phyloP scores from a whole-genome alignment of 2,888 invertebrate genomes.

The Phyllotreta cruciferae region DNA sequence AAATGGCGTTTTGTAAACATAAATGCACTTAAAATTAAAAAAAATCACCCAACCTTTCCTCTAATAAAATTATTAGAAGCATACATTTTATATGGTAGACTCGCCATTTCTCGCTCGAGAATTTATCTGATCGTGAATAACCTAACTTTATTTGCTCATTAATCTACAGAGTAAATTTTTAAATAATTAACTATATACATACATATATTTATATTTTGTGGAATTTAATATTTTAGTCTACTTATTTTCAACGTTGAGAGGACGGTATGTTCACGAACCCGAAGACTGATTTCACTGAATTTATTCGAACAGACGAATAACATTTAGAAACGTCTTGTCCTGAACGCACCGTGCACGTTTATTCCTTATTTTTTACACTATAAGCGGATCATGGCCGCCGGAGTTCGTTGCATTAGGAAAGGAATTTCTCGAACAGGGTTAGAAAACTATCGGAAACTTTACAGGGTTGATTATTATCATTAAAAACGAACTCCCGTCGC shows the following conservation, averaged over 20 bases:
- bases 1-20: too few species aligned
- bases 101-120: too few species aligned
- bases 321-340: too few species aligned
- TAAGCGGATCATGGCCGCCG: constrained; percentile 6
- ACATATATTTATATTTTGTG: constrained; percentile 7
- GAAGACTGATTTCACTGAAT: not conserved
- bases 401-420: constrained; percentile 18
- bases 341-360: not conserved
- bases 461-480: constrained; percentile 23
- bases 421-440: constrained; percentile 26
- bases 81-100: not conserved
- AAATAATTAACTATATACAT: constrained; percentile 1
- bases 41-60: too few species aligned
- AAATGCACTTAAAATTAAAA: too few species aligned
- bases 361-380: constrained; percentile 3
- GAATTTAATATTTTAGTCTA: constrained; percentile 7
- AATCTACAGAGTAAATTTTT: constrained; percentile 8
- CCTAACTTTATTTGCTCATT: constrained; percentile 13
- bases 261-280: not conserved
- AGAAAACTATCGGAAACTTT: constrained; percentile 21
- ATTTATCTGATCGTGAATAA: not conserved
- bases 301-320: too few species aligned
- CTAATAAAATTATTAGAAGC: too few species aligned
- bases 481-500: constrained; percentile 16
- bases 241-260: constrained; percentile 2